Evolutionary conservation across 1,140 invertebrate genomes (phyloP).

Genomic region (Uloborus diversus): DNA sequence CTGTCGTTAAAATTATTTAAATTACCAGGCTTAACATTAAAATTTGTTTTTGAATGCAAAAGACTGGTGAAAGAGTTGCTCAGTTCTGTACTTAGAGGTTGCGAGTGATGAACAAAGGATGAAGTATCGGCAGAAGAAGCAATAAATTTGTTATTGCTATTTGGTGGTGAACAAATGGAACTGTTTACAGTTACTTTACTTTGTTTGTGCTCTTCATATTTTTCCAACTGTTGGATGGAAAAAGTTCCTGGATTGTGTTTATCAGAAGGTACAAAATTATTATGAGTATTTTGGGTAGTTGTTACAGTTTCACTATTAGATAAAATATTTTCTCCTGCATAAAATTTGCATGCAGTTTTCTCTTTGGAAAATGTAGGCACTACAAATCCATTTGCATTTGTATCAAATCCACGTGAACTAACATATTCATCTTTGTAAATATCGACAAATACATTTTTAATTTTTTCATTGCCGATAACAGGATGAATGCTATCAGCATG

Average conservation of each 20-base stretch:
- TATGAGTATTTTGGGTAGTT: background rate
- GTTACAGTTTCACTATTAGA: background rate
- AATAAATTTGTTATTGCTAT: too few species aligned
- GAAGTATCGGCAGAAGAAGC: too few species aligned
- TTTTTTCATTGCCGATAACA: background rate
- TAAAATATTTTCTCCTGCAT: slow-evolving; percentile 41
- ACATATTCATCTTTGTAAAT: background rate
- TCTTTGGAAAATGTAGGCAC: background rate
- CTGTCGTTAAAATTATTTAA: background rate
- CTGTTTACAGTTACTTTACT: too few species aligned
- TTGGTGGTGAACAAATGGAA: too few species aligned
- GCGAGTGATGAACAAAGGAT: background rate
- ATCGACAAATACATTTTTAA: background rate
- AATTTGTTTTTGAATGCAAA: too few species aligned
- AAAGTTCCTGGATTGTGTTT: too few species aligned
- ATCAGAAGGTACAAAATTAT: too few species aligned
- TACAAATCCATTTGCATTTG: background rate
- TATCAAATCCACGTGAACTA: background rate
- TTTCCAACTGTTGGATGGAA: too few species aligned
- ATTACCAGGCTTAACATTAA: background rate
- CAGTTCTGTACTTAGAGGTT: background rate
- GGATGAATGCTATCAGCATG: background rate
- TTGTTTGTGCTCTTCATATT: too few species aligned
- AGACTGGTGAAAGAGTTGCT: too few species aligned
- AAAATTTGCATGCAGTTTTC: slow-evolving; percentile 27